Conservation (phyloP, 2,113 vertebrate species). For the Apteryx mantelli region DNA sequence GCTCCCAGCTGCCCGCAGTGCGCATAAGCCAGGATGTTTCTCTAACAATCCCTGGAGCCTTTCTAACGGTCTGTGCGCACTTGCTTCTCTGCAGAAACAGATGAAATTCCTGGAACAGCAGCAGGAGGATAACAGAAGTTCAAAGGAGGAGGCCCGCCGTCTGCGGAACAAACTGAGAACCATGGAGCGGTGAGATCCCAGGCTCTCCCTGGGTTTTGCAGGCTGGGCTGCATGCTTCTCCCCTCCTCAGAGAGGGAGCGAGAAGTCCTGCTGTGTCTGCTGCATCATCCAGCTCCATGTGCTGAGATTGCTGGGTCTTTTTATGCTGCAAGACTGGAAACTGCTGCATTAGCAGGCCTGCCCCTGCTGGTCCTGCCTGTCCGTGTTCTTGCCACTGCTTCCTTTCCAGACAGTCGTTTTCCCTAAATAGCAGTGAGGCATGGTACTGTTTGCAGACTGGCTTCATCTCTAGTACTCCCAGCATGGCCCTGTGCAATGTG, state of each 20-base stretch:
- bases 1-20: conserved; percentile 23
- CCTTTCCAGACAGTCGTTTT: neutral
- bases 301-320: neutral
- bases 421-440: neutral
- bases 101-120: conserved; percentile 92
- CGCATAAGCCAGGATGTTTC: neutral
- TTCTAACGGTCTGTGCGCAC: neutral
- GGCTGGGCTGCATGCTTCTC: neutral
- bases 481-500: neutral
- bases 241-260: neutral
- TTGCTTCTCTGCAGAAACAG: conserved; percentile 86
- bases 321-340: neutral
- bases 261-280: neutral
- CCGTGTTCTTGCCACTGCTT: neutral
- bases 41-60: conserved; percentile 9
- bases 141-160: conserved; percentile 86
- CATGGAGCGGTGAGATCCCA: conserved; percentile 83
- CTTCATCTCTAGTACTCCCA: neutral
- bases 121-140: conserved; percentile 83
- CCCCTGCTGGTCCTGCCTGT: neutral
- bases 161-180: conserved; percentile 87
- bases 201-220: neutral
- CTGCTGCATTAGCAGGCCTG: neutral
- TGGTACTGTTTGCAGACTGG: neutral
- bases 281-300: fast-evolving